Percentiles rank a stretch among this genome's conserved stretches.
Evolutionary conservation across 2,797 vertebrate genomes (phyloP).

Genomic region (Graptemys geographica): DNA sequence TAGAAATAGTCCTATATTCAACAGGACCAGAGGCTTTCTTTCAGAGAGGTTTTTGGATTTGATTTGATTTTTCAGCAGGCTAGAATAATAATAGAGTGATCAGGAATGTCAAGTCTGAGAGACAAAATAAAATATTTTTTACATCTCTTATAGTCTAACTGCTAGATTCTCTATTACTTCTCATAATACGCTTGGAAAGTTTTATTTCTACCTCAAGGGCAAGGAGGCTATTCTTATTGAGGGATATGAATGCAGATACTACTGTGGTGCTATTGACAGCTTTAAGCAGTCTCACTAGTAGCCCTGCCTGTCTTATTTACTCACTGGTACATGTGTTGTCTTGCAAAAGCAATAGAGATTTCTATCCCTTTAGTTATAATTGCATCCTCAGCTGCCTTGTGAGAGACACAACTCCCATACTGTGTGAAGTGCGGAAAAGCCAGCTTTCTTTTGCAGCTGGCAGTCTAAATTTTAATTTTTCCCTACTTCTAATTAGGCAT

Average conservation of each 20-base stretch:
- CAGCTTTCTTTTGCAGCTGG: not conserved
- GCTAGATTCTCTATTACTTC: slow-evolving; percentile 73
- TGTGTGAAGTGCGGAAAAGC: slow-evolving; percentile 9
- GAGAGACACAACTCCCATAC: slow-evolving; percentile 2
- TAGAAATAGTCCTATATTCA: rapidly evolving
- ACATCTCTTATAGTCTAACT: slow-evolving; percentile 60
- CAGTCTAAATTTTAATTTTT: not conserved
- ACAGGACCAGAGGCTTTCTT: not conserved
- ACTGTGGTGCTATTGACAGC: slow-evolving; percentile 58
- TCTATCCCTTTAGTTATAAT: slow-evolving; percentile 50
- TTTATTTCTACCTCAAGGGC: slow-evolving; percentile 78
- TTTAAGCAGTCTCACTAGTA: slow-evolving; percentile 56
- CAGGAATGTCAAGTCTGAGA: rapidly evolving
- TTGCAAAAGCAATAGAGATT: slow-evolving; percentile 45
- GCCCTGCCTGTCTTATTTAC: slow-evolving; percentile 64
- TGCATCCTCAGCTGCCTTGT: slow-evolving; percentile 22
- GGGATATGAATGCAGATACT: slow-evolving; percentile 75
- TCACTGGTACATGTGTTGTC: slow-evolving; percentile 18
- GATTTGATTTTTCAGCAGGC: not conserved
- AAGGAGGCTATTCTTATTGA: slow-evolving; percentile 77
- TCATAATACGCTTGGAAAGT: slow-evolving; percentile 80
- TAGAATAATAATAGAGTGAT: not conserved
- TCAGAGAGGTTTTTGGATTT: not conserved
- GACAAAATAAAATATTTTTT: slow-evolving; percentile 44
- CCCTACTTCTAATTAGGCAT: not conserved